phyloP scores from a whole-genome alignment of 2,888 invertebrate species.

The Leptopilina syphax region DNA sequence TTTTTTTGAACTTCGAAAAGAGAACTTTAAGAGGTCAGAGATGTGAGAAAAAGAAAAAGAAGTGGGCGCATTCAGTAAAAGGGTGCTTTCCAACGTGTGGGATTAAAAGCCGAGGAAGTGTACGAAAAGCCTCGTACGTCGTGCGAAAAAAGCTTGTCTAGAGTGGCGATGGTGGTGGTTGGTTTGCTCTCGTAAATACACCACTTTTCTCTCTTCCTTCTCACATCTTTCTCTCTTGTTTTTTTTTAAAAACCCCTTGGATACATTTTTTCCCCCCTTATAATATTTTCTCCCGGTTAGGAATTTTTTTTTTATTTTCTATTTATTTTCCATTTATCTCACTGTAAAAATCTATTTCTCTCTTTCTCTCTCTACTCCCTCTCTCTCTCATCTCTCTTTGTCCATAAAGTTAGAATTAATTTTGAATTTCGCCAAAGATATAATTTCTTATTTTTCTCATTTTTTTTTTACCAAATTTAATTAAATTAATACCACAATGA shows the following conservation, averaged over 20 bases:
- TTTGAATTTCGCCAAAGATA: too few species aligned
- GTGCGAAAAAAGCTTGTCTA: slow-evolving; percentile 32
- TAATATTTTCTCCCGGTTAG: neutral
- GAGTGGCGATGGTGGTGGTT: slow-evolving; percentile 11
- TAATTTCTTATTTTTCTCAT: too few species aligned
- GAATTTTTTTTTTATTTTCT: neutral
- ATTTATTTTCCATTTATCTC: too few species aligned
- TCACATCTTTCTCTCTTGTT: slow-evolving; percentile 5
- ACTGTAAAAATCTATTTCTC: too few species aligned
- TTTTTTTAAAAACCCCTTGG: neutral
- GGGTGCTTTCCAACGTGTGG: slow-evolving; percentile 14
- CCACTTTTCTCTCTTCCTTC: slow-evolving; percentile 33
- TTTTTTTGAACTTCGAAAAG: neutral
- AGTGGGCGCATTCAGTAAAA: neutral
- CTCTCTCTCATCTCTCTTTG: too few species aligned
- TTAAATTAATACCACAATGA: too few species aligned
- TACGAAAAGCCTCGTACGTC: slow-evolving; percentile 28
- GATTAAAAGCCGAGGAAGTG: slow-evolving; percentile 25
- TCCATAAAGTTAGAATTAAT: too few species aligned
- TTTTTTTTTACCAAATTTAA: too few species aligned
- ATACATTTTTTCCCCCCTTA: neutral
- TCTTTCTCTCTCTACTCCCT: too few species aligned
- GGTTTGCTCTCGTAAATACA: slow-evolving; percentile 30
- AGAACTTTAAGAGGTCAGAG: slow-evolving; percentile 19
- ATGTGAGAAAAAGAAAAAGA: neutral